phyloP scores from a whole-genome alignment of 2,888 invertebrate genomes.

The Diarsia brunnea region DNA sequence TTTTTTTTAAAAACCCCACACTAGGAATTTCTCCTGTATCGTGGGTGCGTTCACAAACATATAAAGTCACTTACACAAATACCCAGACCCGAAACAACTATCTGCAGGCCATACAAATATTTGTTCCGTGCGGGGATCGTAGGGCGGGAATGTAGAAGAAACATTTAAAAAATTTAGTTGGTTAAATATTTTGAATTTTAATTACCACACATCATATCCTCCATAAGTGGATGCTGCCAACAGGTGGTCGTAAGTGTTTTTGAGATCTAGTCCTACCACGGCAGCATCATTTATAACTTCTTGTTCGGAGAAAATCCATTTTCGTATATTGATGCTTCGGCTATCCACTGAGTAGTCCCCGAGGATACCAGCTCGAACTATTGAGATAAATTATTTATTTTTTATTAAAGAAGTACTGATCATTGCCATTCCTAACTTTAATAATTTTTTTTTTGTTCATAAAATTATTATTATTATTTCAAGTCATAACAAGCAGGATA shows the following conservation, averaged over 20 bases:
- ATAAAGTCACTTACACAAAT: no score
- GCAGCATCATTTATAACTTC: constrained; percentile 94
- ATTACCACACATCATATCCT: constrained; percentile 92
- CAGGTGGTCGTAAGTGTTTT: constrained; percentile 96
- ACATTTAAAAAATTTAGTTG: not conserved
- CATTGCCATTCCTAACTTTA: not conserved
- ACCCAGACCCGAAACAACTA: no score
- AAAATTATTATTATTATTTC: not conserved
- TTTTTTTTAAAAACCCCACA: no score
- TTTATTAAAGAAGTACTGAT: not conserved
- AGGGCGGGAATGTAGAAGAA: not conserved
- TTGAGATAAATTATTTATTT: constrained; percentile 1
- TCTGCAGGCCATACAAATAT: no score
- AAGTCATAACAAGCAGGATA: not conserved
- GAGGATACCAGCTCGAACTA: constrained; percentile 93
- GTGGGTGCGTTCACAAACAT: no score
- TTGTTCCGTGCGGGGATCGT: no score
- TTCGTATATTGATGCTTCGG: constrained; percentile 94
- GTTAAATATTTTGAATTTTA: constrained; percentile 2
- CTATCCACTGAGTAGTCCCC: constrained; percentile 89
- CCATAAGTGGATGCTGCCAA: constrained; percentile 94
- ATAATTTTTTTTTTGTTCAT: not conserved
- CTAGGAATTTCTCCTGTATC: no score
- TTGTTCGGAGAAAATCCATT: constrained; percentile 96
- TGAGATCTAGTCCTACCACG: constrained; percentile 93